phyloP scores from a whole-genome alignment of 2,888 invertebrate genomes.

The Lydus trimaculatus region DNA sequence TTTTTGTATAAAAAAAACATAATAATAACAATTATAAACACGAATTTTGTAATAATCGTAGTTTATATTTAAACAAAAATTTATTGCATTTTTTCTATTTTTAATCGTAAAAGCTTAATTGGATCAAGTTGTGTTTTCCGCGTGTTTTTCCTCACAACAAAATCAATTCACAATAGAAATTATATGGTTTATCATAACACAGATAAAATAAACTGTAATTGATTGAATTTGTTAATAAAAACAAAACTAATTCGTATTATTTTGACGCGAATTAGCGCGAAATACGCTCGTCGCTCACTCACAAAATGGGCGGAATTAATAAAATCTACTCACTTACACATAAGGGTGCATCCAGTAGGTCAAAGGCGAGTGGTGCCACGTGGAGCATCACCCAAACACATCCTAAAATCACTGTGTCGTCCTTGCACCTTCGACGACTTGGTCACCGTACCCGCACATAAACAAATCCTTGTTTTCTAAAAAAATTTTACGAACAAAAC shows the following conservation, averaged over 20 bases:
- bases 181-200: not conserved
- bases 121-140: not conserved
- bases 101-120: too few species aligned
- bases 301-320: not conserved
- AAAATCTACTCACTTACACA: conserved; percentile 54
- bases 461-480: not conserved
- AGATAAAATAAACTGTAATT: not conserved
- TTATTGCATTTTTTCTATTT: too few species aligned
- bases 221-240: not conserved
- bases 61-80: too few species aligned
- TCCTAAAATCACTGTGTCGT: conserved; percentile 49
- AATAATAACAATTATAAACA: too few species aligned
- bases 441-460: conserved; percentile 27
- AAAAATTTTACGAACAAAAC: not conserved
- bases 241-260: too few species aligned
- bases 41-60: too few species aligned
- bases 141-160: not conserved
- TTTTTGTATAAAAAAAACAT: not conserved
- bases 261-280: not conserved
- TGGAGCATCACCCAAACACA: conserved; percentile 61
- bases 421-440: conserved; percentile 19
- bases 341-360: conserved; percentile 61
- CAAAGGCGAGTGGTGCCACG: conserved; percentile 60
- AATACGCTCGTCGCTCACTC: too few species aligned
- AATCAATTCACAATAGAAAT: not conserved